Percentiles rank a stretch among this genome's conserved stretches.
Conservation (phyloP, 2,888 invertebrate species). For the Sinelater perroti region DNA sequence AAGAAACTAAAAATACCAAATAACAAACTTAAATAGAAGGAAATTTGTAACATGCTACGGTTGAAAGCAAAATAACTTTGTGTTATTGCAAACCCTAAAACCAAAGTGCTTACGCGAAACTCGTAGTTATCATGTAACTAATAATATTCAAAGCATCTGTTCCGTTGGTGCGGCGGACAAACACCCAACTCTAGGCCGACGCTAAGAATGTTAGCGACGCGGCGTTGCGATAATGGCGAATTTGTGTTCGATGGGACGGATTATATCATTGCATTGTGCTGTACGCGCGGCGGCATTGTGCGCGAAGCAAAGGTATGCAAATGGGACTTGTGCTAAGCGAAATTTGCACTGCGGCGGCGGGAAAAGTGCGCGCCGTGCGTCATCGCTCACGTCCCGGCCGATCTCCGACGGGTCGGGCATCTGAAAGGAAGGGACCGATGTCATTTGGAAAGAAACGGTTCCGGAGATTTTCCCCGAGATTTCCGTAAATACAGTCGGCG, state of each 20-base stretch:
- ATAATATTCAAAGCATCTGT: conserved; percentile 27
- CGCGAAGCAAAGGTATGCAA: no score
- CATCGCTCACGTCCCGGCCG: conserved; percentile 25
- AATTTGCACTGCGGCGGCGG: conserved; percentile 32
- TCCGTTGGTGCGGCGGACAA: conserved; percentile 17
- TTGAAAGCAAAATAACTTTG: no score
- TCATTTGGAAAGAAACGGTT: conserved; percentile 40
- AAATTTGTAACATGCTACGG: no score
- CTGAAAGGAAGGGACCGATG: conserved; percentile 29
- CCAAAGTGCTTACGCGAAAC: no score
- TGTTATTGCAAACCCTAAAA: no score
- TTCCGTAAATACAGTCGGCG: conserved; percentile 39
- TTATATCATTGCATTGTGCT: no score
- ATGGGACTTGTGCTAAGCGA: conserved; percentile 33
- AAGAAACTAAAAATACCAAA: no score
- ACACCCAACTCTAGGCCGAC: conserved; percentile 29
- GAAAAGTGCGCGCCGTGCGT: conserved; percentile 16
- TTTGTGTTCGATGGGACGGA: conserved; percentile 21
- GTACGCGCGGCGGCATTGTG: no score
- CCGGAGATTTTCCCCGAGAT: conserved; percentile 40
- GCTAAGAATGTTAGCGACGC: conserved; percentile 39
- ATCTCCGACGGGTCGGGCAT: conserved; percentile 17
- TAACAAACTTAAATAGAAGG: no score
- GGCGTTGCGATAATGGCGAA: conserved; percentile 14
- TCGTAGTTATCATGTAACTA: conserved; percentile 33